phyloP scores from a whole-genome alignment of 2,113 vertebrate species.

The Morphnarchus princeps region DNA sequence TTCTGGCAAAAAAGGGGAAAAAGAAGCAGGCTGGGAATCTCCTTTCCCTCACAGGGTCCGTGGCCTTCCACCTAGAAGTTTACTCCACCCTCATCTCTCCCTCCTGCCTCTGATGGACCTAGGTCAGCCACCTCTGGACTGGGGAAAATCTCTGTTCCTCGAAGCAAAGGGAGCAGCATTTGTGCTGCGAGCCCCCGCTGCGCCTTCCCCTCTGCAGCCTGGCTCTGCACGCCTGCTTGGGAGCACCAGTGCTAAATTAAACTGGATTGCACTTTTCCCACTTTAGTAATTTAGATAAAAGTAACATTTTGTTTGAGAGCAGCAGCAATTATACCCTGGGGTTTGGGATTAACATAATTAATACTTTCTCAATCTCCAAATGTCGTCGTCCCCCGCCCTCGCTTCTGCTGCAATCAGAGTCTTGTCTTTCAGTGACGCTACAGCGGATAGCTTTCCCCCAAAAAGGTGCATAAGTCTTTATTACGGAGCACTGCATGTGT shows the following conservation, averaged over 20 bases:
- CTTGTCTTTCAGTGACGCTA: constrained; percentile 18
- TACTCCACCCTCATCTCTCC: neutral
- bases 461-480: constrained; percentile 61
- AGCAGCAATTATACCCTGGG: constrained; percentile 69
- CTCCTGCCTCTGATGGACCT: neutral
- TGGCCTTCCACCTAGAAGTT: neutral
- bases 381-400: neutral
- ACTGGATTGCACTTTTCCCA: constrained; percentile 60
- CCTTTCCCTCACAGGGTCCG: neutral
- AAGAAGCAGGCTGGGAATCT: neutral
- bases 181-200: accelerated
- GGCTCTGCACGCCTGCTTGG: neutral
- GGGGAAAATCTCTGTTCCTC: neutral
- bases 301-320: constrained; percentile 78
- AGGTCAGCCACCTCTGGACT: neutral
- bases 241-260: constrained; percentile 60
- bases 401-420: constrained; percentile 47
- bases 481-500: constrained; percentile 21
- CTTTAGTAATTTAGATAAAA: constrained; percentile 75
- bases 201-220: neutral
- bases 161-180: accelerated
- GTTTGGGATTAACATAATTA: constrained; percentile 75
- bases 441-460: neutral
- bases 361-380: constrained; percentile 66
- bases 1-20: neutral